Evolutionary conservation across 2,113 vertebrate species (phyloP).

Genomic region (Speoplatyrhinus poulsoni): DNA sequence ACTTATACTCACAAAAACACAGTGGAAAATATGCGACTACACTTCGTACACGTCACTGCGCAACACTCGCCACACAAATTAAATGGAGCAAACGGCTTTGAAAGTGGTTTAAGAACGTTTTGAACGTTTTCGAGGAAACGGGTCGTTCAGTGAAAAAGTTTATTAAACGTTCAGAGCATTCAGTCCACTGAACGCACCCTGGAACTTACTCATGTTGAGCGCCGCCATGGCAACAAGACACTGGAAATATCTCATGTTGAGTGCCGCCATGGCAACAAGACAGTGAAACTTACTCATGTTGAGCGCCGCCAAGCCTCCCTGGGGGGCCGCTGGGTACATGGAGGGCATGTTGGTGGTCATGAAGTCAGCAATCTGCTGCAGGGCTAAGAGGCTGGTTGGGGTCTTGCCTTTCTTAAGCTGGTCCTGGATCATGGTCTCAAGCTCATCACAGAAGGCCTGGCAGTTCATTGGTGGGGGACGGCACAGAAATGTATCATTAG

Average conservation of each 20-base stretch:
- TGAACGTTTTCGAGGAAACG: too few species aligned
- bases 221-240: conserved; percentile 78
- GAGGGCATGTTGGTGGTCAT: conserved; percentile 93
- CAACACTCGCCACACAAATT: too few species aligned
- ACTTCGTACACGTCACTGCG: too few species aligned
- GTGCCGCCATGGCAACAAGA: conserved; percentile 78
- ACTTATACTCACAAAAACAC: too few species aligned
- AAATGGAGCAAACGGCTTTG: too few species aligned
- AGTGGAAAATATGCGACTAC: too few species aligned
- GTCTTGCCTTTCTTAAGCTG: conserved; percentile 98
- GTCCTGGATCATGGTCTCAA: conserved; percentile 98
- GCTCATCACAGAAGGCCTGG: conserved; percentile 95
- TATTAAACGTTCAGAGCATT: too few species aligned
- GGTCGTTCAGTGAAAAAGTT: too few species aligned
- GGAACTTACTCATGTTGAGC: conserved; percentile 81
- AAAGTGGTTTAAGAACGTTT: too few species aligned
- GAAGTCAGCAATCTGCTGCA: conserved; percentile 98
- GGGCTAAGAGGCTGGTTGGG: conserved; percentile 90
- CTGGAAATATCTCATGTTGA: conserved; percentile 81
- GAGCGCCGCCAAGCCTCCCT: conserved; percentile 94
- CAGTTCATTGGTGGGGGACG: background rate
- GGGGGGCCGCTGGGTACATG: conserved; percentile 92
- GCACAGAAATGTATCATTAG: too few species aligned
- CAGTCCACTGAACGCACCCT: background rate
- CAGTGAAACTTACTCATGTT: conserved; percentile 91